Percentiles rank a stretch among this genome's conserved stretches.
Evolutionary conservation across 2,888 invertebrate genomes (phyloP).

Genomic region (Patella ulyssiponensis): DNA sequence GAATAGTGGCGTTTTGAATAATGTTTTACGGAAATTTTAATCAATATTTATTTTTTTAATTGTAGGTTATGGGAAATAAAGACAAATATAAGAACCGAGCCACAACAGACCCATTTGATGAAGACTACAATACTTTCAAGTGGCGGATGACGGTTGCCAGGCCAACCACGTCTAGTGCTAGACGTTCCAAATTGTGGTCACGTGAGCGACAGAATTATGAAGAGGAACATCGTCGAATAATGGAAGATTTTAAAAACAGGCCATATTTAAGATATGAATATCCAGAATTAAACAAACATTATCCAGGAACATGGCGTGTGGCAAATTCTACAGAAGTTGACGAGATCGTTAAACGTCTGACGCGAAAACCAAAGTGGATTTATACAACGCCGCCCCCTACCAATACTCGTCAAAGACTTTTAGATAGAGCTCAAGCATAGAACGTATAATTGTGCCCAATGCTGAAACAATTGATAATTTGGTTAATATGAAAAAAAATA

Average conservation of each 20-base stretch:
- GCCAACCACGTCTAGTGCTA: slow-evolving; percentile 53
- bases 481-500: too few relatives aligned
- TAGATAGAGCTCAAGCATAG: too few relatives aligned
- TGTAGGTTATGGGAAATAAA: not conserved
- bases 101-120: not conserved
- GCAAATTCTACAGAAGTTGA: slow-evolving; percentile 41
- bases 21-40: too few relatives aligned
- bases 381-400: too few relatives aligned
- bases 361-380: not conserved
- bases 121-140: not conserved
- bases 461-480: too few relatives aligned
- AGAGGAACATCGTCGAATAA: slow-evolving; percentile 40
- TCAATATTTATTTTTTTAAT: too few relatives aligned
- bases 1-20: too few relatives aligned
- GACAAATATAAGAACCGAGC: not conserved
- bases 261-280: slow-evolving; percentile 52
- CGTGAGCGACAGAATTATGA: slow-evolving; percentile 53
- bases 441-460: too few relatives aligned
- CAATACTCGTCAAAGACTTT: too few relatives aligned
- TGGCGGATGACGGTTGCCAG: slow-evolving; percentile 25
- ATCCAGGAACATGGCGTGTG: slow-evolving; percentile 58
- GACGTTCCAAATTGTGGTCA: slow-evolving; percentile 56
- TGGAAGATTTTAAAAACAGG: slow-evolving; percentile 44
- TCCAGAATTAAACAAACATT: slow-evolving; percentile 54
- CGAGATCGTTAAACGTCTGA: slow-evolving; percentile 47